Evolutionary conservation across 1,140 invertebrate species (phyloP).

Genomic region (Mizuhopecten yessoensis): DNA sequence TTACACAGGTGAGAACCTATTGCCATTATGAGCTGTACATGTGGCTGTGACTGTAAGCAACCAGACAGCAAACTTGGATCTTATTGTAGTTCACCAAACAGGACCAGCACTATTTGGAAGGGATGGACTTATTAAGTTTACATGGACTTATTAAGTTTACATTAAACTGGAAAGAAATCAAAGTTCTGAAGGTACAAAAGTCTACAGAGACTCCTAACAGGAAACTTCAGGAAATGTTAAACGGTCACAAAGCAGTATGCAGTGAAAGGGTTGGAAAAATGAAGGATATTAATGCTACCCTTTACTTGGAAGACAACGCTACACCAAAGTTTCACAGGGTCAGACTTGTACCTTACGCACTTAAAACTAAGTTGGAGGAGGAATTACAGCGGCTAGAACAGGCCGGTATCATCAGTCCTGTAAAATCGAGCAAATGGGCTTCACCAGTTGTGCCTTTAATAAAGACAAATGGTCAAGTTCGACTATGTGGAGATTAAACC

Average conservation of each 20-base stretch:
- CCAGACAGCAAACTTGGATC: neutral
- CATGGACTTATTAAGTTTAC: slow-evolving; percentile 40
- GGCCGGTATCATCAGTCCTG: slow-evolving; percentile 56
- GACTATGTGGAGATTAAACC: slow-evolving; percentile 83
- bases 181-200: neutral
- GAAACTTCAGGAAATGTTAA: slow-evolving; percentile 7
- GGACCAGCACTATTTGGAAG: slow-evolving; percentile 45
- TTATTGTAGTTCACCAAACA: neutral
- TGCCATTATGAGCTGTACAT: slow-evolving; percentile 21
- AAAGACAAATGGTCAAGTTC: slow-evolving; percentile 78
- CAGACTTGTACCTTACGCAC: slow-evolving; percentile 66
- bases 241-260: neutral
- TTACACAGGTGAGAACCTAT: slow-evolving; percentile 8
- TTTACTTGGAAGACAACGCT: neutral
- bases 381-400: slow-evolving; percentile 62
- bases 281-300: too few relatives aligned
- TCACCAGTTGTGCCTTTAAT: slow-evolving; percentile 80
- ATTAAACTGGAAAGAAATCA: slow-evolving; percentile 48
- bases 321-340: neutral
- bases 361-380: slow-evolving; percentile 65
- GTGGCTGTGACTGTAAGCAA: slow-evolving; percentile 41
- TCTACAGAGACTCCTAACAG: neutral
- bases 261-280: neutral
- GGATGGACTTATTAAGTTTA: too few relatives aligned
- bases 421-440: slow-evolving; percentile 74